Base-by-base conservation (phyloP, 2,113 vertebrate genomes). In the Alosa alosa region DNA sequence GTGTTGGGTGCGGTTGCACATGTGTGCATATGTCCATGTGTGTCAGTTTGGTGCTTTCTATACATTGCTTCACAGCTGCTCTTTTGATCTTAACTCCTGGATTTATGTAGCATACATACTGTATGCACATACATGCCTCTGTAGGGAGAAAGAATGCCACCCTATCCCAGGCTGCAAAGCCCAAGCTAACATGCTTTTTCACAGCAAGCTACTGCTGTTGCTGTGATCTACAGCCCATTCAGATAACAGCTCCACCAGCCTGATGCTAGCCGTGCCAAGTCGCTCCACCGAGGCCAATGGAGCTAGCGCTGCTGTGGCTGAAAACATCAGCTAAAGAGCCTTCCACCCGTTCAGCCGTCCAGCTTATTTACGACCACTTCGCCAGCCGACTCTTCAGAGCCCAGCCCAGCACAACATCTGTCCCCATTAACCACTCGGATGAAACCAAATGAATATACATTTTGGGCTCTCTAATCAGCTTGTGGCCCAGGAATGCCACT, bases 161-260 rank as follows among this genome's bases (percentile, higher is more conserved):
- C 47, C n/a, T 25, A 7, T 68, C 60, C 20, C 17, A 18, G 4
- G 52, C 52, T 55, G 15, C 52, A 31, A 10, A 64, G 60, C 22
- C 25, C 13, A 10, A 36, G 10, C 64, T 68, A 31, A 31, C 22
- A 36, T 13, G 31, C n/a, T 72, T 72, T n/a, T n/a, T n/a, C n/a
- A n/a, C n/a, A n/a, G n/a, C n/a, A n/a, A n/a, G n/a, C n/a, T n/a
- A n/a, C 20, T 55, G 45, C 47, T 81, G 75, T 46, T 78, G 68
- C 36, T 41, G 78, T 31, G 31, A 85, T 81, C 47, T 22, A 52
- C 47, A 15, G 47, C 47, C 47, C 47, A 72, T 52, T 31, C 8
- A 84, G 60, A 75, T 75, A 84, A 72, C 44, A 6, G 55, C 22
- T 84, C 44, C 25, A 45, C 60, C 84, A 84, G 72, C 47, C 84